Base-by-base conservation (phyloP, 1,140 invertebrate genomes). In the Aphelinus atriplicis region DNA sequence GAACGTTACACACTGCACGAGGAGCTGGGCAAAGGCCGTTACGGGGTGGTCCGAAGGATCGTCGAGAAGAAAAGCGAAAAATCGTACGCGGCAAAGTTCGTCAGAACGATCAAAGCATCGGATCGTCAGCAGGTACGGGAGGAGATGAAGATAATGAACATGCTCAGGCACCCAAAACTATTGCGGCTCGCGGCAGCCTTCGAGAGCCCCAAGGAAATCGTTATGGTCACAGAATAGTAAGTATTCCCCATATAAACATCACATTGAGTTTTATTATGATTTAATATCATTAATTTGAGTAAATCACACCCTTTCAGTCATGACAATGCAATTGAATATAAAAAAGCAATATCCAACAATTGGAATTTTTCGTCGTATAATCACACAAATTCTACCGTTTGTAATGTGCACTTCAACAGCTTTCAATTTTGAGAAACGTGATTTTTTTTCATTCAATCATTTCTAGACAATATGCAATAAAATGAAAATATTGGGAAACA, bases 171-270 rank as follows among this genome's bases (percentile, higher is more conserved):
- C 89, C 95, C 96, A 0, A 97, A 97, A 84, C 89, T 99, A 0
- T 89, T 99, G 3, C 93, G 95, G 82, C 86, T 99, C 26, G 90
- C 93, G 2, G 96, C 95, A 56, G 96, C 96, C 45, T 98, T 94
- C 84, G 95, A 97, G 78, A 93, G 92, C 80, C 90, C 92, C 10
- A 90, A 93, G 77, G 95, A 98, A 88, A 95, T 96, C 84, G 91
- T 96, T 48, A 94, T 99, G 89, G 91, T 99, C 43, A 95, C 95
- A 82, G 97, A 99, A 91, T 97, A 96, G 96, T 98, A 90, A 94
- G 95, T 93, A 75, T 7, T 79, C 10, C 43, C 26, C 0, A 26
- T 26, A 26, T 26, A 0, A 26, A 26, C 26, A 26, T 26, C 26
- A 26, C 26, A 26, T 26, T 26, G 26, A 26, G 26, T 26, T 0